A percentile compares a stretch with the other conserved stretches of the same genome.
Evolutionary conservation across 2,888 invertebrate species (phyloP).

Genomic region (Vandiemenella viatica): DNA sequence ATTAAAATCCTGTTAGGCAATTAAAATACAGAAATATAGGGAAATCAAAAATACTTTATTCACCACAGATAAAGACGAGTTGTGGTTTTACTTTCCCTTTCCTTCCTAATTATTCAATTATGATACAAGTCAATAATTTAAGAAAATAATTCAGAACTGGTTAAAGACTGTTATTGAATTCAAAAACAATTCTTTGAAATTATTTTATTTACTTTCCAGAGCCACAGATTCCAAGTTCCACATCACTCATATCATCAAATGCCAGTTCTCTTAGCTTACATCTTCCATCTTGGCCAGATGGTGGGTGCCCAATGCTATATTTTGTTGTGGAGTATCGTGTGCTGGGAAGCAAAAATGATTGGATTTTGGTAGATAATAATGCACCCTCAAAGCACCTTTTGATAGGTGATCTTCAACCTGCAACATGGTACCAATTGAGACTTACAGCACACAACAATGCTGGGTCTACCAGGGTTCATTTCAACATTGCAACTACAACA

Average conservation of each 20-base stretch:
- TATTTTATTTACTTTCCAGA: too few relatives aligned
- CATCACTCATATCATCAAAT: slow-evolving; percentile 62
- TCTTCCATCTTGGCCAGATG: slow-evolving; percentile 69
- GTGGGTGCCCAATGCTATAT: slow-evolving; percentile 66
- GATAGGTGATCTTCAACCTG: slow-evolving; percentile 46
- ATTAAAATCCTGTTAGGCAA: too few relatives aligned
- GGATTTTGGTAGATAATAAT: slow-evolving; percentile 38
- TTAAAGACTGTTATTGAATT: too few relatives aligned
- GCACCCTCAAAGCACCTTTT: slow-evolving; percentile 34
- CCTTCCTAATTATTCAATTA: too few relatives aligned
- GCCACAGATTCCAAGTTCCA: slow-evolving; percentile 55
- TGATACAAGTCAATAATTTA: too few relatives aligned
- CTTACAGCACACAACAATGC: slow-evolving; percentile 59
- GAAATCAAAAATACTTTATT: too few relatives aligned
- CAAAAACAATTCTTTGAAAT: too few relatives aligned
- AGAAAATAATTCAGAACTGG: too few relatives aligned
- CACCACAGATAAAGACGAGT: too few relatives aligned
- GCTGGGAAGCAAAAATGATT: slow-evolving; percentile 31
- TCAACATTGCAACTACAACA: slow-evolving; percentile 58
- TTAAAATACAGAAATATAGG: too few relatives aligned
- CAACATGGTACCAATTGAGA: slow-evolving; percentile 54
- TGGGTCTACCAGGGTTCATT: slow-evolving; percentile 48
- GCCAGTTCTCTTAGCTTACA: slow-evolving; percentile 63
- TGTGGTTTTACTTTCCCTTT: too few relatives aligned
- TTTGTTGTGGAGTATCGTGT: slow-evolving; percentile 51